Conservation (phyloP, 2,113 vertebrate species). For the Albula goreensis region DNA sequence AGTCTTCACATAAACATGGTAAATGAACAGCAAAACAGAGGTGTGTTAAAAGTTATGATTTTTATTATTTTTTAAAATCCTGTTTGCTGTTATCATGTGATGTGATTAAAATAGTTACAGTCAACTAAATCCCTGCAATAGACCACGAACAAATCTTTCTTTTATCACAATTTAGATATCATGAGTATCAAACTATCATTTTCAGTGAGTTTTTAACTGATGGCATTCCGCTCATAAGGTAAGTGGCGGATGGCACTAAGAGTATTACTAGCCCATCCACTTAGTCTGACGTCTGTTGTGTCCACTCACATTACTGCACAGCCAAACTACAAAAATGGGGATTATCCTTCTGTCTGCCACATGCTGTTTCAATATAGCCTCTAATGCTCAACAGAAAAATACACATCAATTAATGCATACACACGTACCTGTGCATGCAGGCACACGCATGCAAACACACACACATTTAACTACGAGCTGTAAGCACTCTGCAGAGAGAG, state of each 20-base stretch:
- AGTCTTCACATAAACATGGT: conserved; percentile 26
- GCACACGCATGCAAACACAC: not conserved
- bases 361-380: not conserved
- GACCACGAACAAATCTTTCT: not conserved
- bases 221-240: not conserved
- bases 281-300: not conserved
- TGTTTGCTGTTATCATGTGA: too few species aligned
- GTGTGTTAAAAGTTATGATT: not conserved
- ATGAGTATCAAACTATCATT: not conserved
- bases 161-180: not conserved
- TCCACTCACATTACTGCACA: not conserved
- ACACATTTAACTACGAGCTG: not conserved
- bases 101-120: not conserved
- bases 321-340: not conserved
- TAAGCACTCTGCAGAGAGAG: not conserved
- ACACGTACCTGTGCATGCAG: not conserved
- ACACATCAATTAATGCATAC: not conserved
- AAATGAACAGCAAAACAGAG: conserved; percentile 14
- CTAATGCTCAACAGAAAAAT: not conserved
- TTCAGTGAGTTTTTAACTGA: not conserved
- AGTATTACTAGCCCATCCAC: not conserved
- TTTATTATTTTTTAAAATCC: too few species aligned
- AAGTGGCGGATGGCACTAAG: not conserved
- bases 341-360: not conserved
- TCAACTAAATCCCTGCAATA: not conserved